These are phyloP conservation scores for Mionectes macconnelli DNA, from an alignment of 2,113 vertebrate species.

Conservation along the genomic window DNA sequence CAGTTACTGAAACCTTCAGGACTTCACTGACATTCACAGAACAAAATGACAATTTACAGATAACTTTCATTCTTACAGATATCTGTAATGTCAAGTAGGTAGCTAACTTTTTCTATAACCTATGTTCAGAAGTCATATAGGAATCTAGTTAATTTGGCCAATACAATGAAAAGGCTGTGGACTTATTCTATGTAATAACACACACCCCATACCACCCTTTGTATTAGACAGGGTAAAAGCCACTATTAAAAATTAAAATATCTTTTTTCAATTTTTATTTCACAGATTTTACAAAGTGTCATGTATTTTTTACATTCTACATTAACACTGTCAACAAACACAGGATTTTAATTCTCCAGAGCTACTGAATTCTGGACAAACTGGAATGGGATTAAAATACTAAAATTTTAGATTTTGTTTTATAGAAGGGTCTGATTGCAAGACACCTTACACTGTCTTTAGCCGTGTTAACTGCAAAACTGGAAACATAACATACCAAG, in stretches of 20 bases:
- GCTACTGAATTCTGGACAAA: not conserved
- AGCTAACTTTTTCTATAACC: not conserved
- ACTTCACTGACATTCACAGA: not conserved
- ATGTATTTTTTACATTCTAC: not conserved
- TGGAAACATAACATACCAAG: not conserved
- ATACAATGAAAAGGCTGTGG: not conserved
- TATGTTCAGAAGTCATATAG: not conserved
- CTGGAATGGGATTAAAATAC: not conserved
- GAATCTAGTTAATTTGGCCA: not conserved
- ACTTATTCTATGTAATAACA: not conserved
- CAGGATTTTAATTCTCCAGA: not conserved
- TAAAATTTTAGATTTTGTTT: not conserved
- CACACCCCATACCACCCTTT: fast-evolving
- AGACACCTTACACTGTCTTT: not conserved
- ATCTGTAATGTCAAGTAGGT: not conserved
- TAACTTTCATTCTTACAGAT: not conserved
- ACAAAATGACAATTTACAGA: not conserved
- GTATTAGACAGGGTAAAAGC: not conserved
- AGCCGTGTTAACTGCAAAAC: not conserved
- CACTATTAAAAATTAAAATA: not conserved
- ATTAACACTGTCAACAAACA: not conserved
- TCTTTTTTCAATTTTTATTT: not conserved
- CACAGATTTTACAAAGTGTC: not conserved
- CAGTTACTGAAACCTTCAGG: not conserved
- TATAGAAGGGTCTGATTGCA: not conserved